Evolutionary conservation across 2,888 invertebrate genomes (phyloP).

Genomic region (Rhamnusium bicolor): DNA sequence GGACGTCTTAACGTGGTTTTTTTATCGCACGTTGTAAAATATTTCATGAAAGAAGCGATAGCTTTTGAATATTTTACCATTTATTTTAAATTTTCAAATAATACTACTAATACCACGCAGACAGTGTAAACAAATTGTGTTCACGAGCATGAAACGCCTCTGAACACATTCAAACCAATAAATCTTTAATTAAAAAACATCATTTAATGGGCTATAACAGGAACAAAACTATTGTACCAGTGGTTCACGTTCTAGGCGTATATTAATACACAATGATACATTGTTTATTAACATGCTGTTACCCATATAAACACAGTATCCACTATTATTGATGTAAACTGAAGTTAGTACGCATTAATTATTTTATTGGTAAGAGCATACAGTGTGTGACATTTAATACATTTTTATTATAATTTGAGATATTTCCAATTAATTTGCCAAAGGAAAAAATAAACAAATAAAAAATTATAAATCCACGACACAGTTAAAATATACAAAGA

Average conservation of each 20-base stretch:
- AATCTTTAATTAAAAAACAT: constrained; percentile 30
- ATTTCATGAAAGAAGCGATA: background rate
- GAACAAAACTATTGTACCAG: constrained; percentile 12
- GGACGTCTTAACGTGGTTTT: too few species aligned
- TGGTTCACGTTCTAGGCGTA: constrained; percentile 7
- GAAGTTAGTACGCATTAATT: background rate
- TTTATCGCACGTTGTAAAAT: background rate
- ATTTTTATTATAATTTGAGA: background rate
- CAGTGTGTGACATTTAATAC: background rate
- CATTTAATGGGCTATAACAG: constrained; percentile 25
- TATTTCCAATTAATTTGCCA: too few species aligned
- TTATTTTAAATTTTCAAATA: background rate
- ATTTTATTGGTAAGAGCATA: background rate
- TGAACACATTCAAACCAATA: constrained; percentile 16
- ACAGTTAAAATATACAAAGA: too few species aligned
- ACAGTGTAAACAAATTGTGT: constrained; percentile 4
- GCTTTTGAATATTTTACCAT: background rate
- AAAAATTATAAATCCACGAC: too few species aligned
- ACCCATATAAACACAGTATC: constrained; percentile 4
- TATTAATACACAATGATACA: constrained; percentile 27
- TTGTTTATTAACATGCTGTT: constrained; percentile 26
- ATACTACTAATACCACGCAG: background rate
- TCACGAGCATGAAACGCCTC: background rate
- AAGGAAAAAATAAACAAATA: too few species aligned
- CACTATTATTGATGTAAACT: constrained; percentile 14